These are phyloP conservation scores for Oreocharis arfaki DNA, from an alignment of 2,113 vertebrate genomes.

Conservation along the genomic window DNA sequence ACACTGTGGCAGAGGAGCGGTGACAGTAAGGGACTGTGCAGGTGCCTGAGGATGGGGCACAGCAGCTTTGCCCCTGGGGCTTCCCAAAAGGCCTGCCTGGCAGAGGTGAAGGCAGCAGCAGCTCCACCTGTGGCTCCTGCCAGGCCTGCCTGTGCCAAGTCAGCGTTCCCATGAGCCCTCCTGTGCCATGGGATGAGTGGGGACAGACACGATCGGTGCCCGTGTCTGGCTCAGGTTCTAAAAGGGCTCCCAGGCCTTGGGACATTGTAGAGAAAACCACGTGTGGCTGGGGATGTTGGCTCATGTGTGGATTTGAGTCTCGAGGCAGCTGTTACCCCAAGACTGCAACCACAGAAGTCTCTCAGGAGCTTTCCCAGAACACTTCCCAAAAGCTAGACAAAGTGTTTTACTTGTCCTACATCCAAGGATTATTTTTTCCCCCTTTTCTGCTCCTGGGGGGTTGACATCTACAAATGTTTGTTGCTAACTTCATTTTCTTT, in stretches of 20 bases:
- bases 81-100: neutral
- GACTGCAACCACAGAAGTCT: neutral
- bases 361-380: neutral
- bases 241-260: neutral
- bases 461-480: constrained; percentile 5
- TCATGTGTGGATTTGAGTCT: neutral
- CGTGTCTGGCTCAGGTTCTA: rapidly evolving
- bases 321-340: neutral
- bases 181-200: rapidly evolving
- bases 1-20: neutral
- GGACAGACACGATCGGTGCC: neutral
- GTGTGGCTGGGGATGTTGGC: neutral
- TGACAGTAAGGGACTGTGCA: neutral
- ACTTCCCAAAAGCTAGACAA: neutral
- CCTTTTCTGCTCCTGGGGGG: neutral
- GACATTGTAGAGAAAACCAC: neutral
- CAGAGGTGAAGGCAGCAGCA: neutral
- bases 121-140: neutral
- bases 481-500: constrained; percentile 49
- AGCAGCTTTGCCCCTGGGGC: neutral
- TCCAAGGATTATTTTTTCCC: neutral
- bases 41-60: neutral
- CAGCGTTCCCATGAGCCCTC: rapidly evolving
- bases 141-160: neutral
- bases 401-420: neutral